Evolutionary conservation across 2,888 invertebrate genomes (phyloP).

Genomic region (Netelia virgata): DNA sequence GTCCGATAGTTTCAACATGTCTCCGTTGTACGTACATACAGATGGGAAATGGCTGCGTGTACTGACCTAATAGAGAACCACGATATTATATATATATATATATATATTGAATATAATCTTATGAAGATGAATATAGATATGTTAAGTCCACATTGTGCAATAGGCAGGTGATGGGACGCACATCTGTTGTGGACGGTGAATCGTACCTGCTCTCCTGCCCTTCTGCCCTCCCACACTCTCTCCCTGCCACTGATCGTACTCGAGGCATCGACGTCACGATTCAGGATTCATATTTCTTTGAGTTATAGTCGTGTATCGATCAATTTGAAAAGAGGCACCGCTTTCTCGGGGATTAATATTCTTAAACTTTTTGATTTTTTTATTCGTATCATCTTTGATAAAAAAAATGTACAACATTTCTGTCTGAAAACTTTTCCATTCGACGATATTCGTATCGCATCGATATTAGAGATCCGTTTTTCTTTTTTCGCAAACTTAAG

Average conservation of each 20-base stretch:
- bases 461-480: no score
- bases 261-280: background rate
- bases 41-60: no score
- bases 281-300: background rate
- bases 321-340: background rate
- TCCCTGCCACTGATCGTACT: background rate
- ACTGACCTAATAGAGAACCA: no score
- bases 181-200: slow-evolving; percentile 5
- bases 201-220: background rate
- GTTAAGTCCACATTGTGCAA: background rate
- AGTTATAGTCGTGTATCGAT: background rate
- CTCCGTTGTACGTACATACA: no score
- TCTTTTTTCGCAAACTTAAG: no score
- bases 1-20: no score
- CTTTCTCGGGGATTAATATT: no score
- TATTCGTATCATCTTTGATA: no score
- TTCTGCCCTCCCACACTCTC: background rate
- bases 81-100: background rate
- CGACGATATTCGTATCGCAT: no score
- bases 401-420: no score
- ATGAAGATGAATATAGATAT: background rate
- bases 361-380: no score
- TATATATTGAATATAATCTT: background rate
- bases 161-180: slow-evolving; percentile 1
- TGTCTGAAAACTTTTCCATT: no score